Evolutionary conservation across 2,797 vertebrate genomes (phyloP).

Genomic region (Agapornis canus): DNA sequence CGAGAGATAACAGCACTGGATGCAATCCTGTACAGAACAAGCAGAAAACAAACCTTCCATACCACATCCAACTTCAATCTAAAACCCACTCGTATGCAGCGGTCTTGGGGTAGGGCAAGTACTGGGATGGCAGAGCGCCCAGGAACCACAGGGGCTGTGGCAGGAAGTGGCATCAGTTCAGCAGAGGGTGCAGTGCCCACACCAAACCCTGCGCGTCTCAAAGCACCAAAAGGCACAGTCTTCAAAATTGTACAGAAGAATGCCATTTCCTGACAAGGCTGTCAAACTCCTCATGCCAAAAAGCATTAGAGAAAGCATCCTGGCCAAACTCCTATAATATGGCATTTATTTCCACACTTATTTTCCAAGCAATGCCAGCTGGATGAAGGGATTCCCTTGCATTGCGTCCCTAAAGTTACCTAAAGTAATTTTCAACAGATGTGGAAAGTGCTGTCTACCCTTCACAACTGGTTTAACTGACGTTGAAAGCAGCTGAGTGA

Average conservation of each 20-base stretch:
- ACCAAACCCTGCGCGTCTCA: neutral
- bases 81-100: neutral
- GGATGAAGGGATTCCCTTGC: neutral
- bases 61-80: neutral
- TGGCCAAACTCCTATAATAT: neutral
- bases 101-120: neutral
- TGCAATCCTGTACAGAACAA: neutral
- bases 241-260: neutral
- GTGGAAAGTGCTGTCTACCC: neutral
- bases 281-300: neutral
- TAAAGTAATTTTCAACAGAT: neutral
- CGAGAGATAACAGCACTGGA: neutral
- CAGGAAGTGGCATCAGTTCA: neutral
- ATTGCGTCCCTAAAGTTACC: neutral
- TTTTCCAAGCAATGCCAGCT: neutral
- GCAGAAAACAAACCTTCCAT: neutral
- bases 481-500: neutral
- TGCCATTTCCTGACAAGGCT: neutral
- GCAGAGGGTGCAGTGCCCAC: neutral
- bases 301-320: neutral
- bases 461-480: neutral
- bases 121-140: neutral
- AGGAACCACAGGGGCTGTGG: neutral
- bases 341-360: neutral
- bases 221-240: neutral